Percentiles rank a stretch among this genome's conserved stretches.
Conservation (phyloP, 2,888 invertebrate species). For the Laspeyria flexula region DNA sequence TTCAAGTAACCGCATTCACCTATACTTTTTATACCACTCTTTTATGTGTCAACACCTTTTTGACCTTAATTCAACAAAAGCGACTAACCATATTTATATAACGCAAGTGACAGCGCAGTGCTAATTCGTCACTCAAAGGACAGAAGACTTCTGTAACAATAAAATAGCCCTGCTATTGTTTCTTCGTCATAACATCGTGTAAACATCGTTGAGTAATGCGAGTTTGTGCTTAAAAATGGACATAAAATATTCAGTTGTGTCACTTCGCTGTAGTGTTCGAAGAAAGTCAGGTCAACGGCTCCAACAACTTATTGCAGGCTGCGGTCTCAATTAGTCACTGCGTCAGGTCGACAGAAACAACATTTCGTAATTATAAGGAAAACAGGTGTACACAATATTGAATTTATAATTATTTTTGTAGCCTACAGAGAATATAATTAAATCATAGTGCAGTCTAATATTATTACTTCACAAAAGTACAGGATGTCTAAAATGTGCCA, state of each 20-base stretch:
- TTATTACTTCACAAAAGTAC: no score
- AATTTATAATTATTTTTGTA: no score
- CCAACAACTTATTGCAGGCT: neutral
- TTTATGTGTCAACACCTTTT: no score
- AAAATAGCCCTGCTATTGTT: slow-evolving; percentile 28
- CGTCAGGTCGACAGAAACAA: neutral
- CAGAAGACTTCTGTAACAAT: slow-evolving; percentile 18
- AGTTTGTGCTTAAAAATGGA: neutral
- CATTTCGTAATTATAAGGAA: neutral
- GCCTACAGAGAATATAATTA: no score
- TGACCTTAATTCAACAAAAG: neutral
- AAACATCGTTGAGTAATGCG: slow-evolving; percentile 22
- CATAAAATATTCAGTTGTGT: neutral
- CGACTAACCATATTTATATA: slow-evolving; percentile 7
- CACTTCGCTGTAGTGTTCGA: neutral
- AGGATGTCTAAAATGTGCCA: no score
- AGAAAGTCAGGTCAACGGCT: slow-evolving; percentile 26
- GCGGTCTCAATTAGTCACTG: slow-evolving; percentile 8
- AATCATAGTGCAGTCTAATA: no score
- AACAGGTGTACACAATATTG: neutral
- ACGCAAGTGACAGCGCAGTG: slow-evolving; percentile 24
- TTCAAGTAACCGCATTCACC: no score
- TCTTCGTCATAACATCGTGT: slow-evolving; percentile 21
- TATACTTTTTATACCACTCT: no score
- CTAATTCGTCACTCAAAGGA: slow-evolving; percentile 34